Evolutionary conservation across 2,888 invertebrate genomes (phyloP).

Genomic region (Pantelozetes paolii): DNA sequence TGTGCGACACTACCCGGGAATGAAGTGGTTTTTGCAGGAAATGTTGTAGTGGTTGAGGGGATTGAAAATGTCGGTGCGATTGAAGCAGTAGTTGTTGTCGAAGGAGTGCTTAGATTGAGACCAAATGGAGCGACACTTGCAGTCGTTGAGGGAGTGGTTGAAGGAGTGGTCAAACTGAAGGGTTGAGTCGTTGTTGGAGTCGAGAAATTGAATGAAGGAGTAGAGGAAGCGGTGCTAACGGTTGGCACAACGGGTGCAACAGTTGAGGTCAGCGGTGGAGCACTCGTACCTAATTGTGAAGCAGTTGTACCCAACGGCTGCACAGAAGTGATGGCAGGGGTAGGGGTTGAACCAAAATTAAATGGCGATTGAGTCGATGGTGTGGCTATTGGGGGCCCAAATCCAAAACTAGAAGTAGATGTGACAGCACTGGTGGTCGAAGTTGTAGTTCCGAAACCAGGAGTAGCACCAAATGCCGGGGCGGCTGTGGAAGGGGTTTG

Average conservation of each 20-base stretch:
- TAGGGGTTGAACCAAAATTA: not conserved
- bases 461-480: not conserved
- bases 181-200: not conserved
- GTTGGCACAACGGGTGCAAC: not conserved
- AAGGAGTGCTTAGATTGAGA: constrained; percentile 35
- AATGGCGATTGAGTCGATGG: not conserved
- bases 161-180: constrained; percentile 16
- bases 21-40: constrained; percentile 35
- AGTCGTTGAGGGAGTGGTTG: constrained; percentile 12
- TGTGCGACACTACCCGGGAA: too few species aligned
- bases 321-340: not conserved
- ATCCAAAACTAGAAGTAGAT: not conserved
- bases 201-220: not conserved
- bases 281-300: too few species aligned
- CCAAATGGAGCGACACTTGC: constrained; percentile 36
- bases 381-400: not conserved
- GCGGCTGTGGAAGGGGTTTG: not conserved
- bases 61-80: constrained; percentile 38
- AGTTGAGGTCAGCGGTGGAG: not conserved
- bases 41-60: constrained; percentile 25
- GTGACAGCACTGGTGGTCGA: not conserved
- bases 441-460: not conserved
- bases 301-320: too few species aligned
- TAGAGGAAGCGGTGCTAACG: not conserved
- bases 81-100: constrained; percentile 37